Conservation (phyloP, 2,888 invertebrate species). For the Athalia rosae region DNA sequence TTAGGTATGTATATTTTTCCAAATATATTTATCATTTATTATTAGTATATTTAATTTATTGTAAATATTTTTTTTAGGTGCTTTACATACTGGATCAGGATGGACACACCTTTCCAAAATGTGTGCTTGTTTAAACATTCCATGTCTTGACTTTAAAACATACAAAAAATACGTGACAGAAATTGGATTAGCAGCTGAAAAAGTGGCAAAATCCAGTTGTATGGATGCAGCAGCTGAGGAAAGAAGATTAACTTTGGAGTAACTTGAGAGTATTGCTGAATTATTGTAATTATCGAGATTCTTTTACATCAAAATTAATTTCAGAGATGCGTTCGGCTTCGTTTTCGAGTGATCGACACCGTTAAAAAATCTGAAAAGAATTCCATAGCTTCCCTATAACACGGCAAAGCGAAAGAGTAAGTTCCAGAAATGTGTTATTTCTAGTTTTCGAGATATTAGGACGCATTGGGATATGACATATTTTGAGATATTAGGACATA, state of each 20-base stretch:
- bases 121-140: neutral
- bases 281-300: neutral
- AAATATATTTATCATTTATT: neutral
- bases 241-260: neutral
- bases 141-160: neutral
- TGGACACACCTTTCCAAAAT: neutral
- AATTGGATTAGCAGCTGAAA: neutral
- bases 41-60: neutral
- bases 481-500: no score
- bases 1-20: conserved; percentile 4
- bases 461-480: no score
- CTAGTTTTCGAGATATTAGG: no score
- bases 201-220: neutral
- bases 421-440: no score
- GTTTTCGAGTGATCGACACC: no score
- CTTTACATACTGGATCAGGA: conserved; percentile 1
- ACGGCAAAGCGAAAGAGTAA: no score
- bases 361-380: no score
- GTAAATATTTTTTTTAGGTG: neutral
- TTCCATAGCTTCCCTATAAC: no score
- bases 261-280: neutral
- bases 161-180: conserved; percentile 16
- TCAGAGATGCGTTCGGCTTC: no score
- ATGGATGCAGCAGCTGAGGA: neutral
- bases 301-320: no score